Evolutionary conservation across 2,797 vertebrate species (phyloP).

Genomic region (Botia almorhae): DNA sequence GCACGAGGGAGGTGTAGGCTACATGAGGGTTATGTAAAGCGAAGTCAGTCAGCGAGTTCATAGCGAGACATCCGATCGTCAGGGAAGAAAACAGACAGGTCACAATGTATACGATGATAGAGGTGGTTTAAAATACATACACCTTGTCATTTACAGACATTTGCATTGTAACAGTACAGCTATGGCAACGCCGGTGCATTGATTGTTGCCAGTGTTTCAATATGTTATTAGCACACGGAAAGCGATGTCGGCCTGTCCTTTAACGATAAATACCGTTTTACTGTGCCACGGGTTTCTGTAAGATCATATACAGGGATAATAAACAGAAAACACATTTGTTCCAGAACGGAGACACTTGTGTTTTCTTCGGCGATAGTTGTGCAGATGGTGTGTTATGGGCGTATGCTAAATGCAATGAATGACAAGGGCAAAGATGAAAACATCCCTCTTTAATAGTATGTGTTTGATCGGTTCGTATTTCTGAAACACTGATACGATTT

Average conservation of each 20-base stretch:
- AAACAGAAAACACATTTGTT: neutral
- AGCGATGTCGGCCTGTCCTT: neutral
- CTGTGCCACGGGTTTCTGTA: neutral
- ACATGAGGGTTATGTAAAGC: slow-evolving; percentile 3
- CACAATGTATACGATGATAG: slow-evolving; percentile 2
- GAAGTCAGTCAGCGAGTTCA: slow-evolving; percentile 9
- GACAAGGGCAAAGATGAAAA: slow-evolving; percentile 69
- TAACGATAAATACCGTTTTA: neutral
- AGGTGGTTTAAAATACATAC: neutral
- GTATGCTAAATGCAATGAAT: slow-evolving; percentile 76
- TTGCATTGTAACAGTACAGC: neutral
- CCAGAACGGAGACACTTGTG: too few relatives aligned
- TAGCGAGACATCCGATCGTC: slow-evolving; percentile 5
- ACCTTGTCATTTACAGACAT: neutral
- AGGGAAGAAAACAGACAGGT: neutral
- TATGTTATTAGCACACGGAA: slow-evolving; percentile 10
- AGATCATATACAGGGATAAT: neutral
- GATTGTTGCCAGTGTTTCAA: neutral
- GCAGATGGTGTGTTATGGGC: slow-evolving; percentile 79
- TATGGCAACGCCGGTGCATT: neutral
- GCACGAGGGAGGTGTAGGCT: too few relatives aligned
- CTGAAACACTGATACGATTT: neutral
- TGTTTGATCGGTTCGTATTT: neutral
- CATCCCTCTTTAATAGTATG: slow-evolving; percentile 28
- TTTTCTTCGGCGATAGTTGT: slow-evolving; percentile 45